These are phyloP conservation scores for Terrapene triunguis DNA, from an alignment of 2,113 vertebrate genomes.

Conservation along the genomic window DNA sequence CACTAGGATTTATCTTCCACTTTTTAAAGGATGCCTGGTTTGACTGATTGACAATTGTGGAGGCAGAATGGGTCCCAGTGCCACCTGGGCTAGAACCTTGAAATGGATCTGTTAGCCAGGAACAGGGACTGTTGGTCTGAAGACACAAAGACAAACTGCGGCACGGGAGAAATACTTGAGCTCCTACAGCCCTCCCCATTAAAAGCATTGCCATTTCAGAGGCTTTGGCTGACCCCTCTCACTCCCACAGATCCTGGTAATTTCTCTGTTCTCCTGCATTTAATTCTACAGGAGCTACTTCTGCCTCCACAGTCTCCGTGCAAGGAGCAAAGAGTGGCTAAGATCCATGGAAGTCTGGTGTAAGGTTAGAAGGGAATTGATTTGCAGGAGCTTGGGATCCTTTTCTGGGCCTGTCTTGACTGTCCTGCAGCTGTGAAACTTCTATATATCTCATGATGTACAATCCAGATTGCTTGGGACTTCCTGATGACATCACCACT, in stretches of 20 bases:
- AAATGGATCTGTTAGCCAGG: background rate
- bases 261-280: background rate
- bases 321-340: background rate
- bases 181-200: background rate
- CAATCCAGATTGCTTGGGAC: rapidly evolving
- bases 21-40: no score
- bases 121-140: background rate
- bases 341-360: background rate
- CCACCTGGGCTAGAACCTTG: background rate
- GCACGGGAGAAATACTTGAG: background rate
- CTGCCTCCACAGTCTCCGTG: background rate
- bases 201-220: background rate
- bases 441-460: background rate
- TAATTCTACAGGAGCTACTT: background rate
- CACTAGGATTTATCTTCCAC: no score
- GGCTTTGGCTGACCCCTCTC: background rate
- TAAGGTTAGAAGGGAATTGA: background rate
- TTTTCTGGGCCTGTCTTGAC: background rate
- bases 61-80: background rate
- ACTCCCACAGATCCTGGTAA: background rate
- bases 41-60: background rate
- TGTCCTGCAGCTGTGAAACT: rapidly evolving
- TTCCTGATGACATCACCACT: background rate
- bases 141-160: background rate
- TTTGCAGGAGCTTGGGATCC: background rate